These are phyloP conservation scores for Lucilia sericata DNA, from an alignment of 1,140 invertebrate genomes.

Conservation along the genomic window DNA sequence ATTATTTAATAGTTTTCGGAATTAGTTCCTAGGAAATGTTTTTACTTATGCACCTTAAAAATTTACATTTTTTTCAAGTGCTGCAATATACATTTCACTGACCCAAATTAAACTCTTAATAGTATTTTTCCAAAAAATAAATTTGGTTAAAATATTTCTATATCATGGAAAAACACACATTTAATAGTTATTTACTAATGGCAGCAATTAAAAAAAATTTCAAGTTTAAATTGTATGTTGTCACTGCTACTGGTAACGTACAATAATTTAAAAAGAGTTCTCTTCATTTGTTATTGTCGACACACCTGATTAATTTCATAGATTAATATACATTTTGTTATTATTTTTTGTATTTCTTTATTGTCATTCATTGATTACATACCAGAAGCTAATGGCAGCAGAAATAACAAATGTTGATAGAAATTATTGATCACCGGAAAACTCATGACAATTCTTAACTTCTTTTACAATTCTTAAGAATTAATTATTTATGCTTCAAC, in stretches of 20 bases:
- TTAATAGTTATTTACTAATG: not conserved
- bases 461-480: conserved; percentile 1
- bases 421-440: conserved; percentile 38
- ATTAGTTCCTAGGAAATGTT: no score
- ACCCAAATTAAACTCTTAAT: no score
- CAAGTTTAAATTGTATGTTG: conserved; percentile 14
- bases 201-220: conserved; percentile 1
- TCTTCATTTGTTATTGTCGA: conserved; percentile 5
- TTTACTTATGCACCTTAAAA: no score
- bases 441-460: conserved; percentile 15
- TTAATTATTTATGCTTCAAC: not conserved
- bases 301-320: conserved; percentile 29
- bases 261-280: not conserved
- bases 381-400: conserved; percentile 37
- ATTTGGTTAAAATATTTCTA: no score
- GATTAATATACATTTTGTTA: not conserved
- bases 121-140: no score
- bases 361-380: conserved; percentile 37
- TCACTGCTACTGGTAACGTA: not conserved
- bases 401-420: conserved; percentile 32
- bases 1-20: no score
- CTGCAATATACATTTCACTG: no score
- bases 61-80: no score
- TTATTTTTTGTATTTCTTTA: not conserved
- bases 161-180: not conserved